phyloP scores from a whole-genome alignment of 2,113 vertebrate genomes.

The Crypturellus undulatus region DNA sequence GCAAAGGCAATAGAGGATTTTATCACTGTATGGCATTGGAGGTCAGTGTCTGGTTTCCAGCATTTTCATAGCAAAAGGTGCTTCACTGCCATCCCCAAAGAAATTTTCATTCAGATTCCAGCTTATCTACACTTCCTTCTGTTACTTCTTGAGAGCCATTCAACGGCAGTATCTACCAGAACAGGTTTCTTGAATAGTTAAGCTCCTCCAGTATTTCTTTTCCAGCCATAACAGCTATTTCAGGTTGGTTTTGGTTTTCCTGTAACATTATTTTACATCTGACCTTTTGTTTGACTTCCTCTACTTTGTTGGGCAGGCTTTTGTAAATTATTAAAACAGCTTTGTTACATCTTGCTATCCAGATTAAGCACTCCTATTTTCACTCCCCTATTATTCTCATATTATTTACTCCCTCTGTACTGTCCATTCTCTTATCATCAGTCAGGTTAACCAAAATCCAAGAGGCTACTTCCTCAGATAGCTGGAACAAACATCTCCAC shows the following conservation, averaged over 20 bases:
- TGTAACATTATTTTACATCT: slow-evolving; percentile 30
- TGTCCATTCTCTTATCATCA: neutral
- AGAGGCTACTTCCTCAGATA: neutral
- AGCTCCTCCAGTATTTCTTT: neutral
- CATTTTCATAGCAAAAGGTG: neutral
- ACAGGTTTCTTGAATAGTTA: slow-evolving; percentile 1
- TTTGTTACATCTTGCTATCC: neutral
- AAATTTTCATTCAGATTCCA: neutral
- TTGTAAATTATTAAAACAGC: slow-evolving; percentile 22
- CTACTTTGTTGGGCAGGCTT: slow-evolving; percentile 7
- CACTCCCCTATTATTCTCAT: neutral
- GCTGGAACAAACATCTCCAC: neutral
- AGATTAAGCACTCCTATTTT: slow-evolving; percentile 23
- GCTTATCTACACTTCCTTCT: neutral
- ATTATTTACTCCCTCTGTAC: neutral
- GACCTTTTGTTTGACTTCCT: slow-evolving; percentile 52
- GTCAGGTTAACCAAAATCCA: neutral
- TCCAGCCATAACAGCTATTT: slow-evolving; percentile 8
- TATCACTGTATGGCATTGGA: neutral
- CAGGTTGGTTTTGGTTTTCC: slow-evolving; percentile 34
- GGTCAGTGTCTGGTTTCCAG: slow-evolving; percentile 14
- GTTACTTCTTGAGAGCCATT: neutral
- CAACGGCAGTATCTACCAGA: neutral
- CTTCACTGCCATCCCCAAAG: neutral
- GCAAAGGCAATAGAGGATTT: neutral